Conservation (phyloP, 2,797 vertebrate species). For the Pogonophryne albipinna region DNA sequence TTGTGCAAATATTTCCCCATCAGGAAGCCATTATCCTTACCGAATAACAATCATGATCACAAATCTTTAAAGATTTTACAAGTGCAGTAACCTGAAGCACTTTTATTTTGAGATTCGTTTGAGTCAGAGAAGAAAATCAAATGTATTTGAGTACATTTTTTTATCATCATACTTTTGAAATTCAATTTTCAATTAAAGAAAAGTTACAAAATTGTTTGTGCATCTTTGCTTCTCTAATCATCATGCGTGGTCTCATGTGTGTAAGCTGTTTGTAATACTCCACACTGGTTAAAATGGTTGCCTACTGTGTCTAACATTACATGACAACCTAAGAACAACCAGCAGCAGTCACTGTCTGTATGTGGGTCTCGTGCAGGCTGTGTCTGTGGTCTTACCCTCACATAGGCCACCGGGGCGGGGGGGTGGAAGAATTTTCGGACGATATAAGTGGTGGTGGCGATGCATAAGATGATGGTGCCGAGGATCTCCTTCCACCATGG, state of each 20-base stretch:
- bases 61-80: no score
- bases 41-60: not conserved
- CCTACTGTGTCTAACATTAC: not conserved
- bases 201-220: no score
- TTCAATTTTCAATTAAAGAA: no score
- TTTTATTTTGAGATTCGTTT: no score
- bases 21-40: not conserved
- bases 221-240: not conserved
- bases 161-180: no score
- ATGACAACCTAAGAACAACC: not conserved
- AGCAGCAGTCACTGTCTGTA: not conserved
- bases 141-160: no score
- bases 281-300: not conserved
- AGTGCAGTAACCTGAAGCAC: no score
- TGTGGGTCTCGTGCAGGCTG: not conserved
- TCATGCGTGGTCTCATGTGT: not conserved
- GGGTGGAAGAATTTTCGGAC: slow-evolving; percentile 97
- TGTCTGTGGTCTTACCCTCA: slow-evolving; percentile 79
- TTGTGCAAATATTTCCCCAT: not conserved
- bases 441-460: slow-evolving; percentile 93
- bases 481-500: slow-evolving; percentile 99
- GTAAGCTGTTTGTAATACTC: not conserved
- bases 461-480: slow-evolving; percentile 95
- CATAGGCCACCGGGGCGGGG: slow-evolving; percentile 82
- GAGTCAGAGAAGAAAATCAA: no score